Conservation (phyloP, 2,113 vertebrate genomes). For the Podiceps cristatus region DNA sequence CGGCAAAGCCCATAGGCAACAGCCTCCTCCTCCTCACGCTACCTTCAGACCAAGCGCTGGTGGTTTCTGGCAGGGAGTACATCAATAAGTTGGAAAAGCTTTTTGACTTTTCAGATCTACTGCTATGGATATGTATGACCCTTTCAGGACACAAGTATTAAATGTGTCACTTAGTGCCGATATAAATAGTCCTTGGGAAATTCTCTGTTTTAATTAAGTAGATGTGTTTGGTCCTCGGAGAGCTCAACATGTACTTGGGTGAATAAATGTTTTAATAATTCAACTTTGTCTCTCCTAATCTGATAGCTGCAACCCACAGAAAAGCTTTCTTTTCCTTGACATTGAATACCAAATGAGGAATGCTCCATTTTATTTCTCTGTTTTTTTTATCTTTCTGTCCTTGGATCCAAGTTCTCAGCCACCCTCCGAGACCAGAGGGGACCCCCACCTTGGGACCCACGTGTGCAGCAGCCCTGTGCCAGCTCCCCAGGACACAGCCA, state of each 20-base stretch:
- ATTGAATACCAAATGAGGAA: neutral
- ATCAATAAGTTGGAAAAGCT: neutral
- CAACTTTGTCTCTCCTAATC: neutral
- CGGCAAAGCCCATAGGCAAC: neutral
- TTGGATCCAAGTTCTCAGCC: neutral
- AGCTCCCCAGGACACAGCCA: rapidly evolving
- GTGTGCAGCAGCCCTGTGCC: neutral
- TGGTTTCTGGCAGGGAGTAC: neutral
- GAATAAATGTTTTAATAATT: conserved; percentile 47
- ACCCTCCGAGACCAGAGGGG: neutral
- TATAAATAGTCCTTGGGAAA: conserved; percentile 23
- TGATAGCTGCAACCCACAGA: conserved; percentile 4
- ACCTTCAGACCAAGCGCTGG: neutral
- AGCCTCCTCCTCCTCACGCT: neutral
- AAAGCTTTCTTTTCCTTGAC: neutral
- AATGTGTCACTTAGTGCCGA: conserved; percentile 17
- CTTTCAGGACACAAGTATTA: conserved; percentile 16
- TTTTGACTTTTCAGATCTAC: neutral
- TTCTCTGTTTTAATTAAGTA: conserved; percentile 40
- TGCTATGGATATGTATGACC: neutral
- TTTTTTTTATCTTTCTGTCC: neutral
- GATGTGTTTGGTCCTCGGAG: neutral
- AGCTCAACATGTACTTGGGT: neutral
- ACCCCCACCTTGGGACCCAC: neutral
- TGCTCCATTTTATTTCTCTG: neutral